A percentile compares a stretch with the other conserved stretches of the same genome.
phyloP scores from a whole-genome alignment of 37 sponge, comb jelly and placozoan species.

The Beroe ovata region DNA sequence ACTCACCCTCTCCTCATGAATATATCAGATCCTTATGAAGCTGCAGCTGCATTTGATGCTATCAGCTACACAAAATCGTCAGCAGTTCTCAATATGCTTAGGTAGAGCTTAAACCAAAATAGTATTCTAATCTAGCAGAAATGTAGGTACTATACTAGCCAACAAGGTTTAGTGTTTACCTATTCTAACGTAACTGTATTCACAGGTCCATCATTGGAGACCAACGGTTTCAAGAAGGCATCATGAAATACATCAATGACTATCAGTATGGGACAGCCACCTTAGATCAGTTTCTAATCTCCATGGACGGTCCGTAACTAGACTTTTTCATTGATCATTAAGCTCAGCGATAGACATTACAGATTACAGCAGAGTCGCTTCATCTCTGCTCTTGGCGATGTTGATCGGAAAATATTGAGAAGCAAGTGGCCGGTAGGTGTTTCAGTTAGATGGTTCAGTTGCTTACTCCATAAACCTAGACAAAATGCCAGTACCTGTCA shows the following conservation, averaged over 20 bases:
- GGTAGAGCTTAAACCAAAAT: too few relatives aligned
- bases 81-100: conserved; percentile 47
- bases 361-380: conserved; percentile 26
- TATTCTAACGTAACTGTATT: too few relatives aligned
- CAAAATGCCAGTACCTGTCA: too few relatives aligned
- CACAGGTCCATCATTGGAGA: conserved; percentile 6
- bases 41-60: conserved; percentile 56
- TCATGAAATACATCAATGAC: conserved; percentile 2
- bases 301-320: too few relatives aligned
- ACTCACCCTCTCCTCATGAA: conserved; percentile 54
- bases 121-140: too few relatives aligned
- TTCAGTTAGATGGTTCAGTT: too few relatives aligned
- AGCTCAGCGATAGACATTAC: conserved; percentile 16
- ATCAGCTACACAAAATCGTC: conserved; percentile 42
- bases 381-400: neutral
- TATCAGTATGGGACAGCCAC: conserved; percentile 35
- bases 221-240: neutral
- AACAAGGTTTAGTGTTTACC: too few relatives aligned
- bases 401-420: neutral
- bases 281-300: conserved; percentile 16
- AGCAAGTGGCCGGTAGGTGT: conserved; percentile 26
- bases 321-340: too few relatives aligned
- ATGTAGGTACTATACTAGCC: too few relatives aligned
- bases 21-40: conserved; percentile 11
- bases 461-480: too few relatives aligned